These are phyloP conservation scores for Nemapogon koenigi DNA, from an alignment of 2,888 invertebrate species.

Conservation along the genomic window DNA sequence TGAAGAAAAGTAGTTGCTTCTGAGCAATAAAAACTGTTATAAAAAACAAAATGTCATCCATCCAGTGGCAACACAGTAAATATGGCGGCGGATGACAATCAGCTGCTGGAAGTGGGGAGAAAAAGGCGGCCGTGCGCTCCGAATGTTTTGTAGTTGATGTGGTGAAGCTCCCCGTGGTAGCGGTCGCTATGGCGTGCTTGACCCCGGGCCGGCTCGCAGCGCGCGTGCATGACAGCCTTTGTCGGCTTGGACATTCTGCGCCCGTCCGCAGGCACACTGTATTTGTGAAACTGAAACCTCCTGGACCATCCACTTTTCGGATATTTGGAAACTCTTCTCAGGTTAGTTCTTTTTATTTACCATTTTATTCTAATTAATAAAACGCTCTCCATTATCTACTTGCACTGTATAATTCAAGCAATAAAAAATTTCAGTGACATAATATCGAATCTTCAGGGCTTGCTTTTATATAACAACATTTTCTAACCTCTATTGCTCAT, in stretches of 20 bases:
- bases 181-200: constrained; percentile 84
- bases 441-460: constrained; percentile 14
- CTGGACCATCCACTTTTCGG: constrained; percentile 65
- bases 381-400: no score
- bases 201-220: constrained; percentile 83
- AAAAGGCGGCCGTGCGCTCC: constrained; percentile 45
- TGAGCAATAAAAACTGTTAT: no score
- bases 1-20: no score
- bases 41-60: no score
- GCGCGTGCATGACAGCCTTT: constrained; percentile 80
- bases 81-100: constrained; percentile 51
- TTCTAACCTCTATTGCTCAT: constrained; percentile 34
- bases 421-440: constrained; percentile 17
- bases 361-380: no score
- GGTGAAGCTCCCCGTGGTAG: constrained; percentile 70
- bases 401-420: no score
- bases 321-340: constrained; percentile 61
- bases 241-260: constrained; percentile 76
- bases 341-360: constrained; percentile 47
- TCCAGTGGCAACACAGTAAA: constrained; percentile 25
- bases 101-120: constrained; percentile 63
- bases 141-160: constrained; percentile 57
- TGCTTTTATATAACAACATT: constrained; percentile 39
- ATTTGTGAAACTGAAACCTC: constrained; percentile 72
- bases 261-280: constrained; percentile 71